These are phyloP conservation scores for Pampusana beccarii DNA, from an alignment of 2,113 vertebrate species.

Conservation along the genomic window DNA sequence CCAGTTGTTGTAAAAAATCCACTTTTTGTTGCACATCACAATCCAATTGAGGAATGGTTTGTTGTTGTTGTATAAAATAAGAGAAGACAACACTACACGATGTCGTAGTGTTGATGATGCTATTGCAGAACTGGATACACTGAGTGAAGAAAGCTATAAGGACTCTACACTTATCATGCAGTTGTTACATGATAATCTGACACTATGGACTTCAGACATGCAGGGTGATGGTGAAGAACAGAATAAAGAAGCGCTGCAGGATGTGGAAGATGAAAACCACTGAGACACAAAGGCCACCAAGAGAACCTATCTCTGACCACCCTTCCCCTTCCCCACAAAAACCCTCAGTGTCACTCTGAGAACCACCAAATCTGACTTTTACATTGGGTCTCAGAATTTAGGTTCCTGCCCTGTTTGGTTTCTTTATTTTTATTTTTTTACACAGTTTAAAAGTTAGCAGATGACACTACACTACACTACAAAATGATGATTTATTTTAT, in stretches of 20 bases:
- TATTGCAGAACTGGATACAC: constrained; percentile 98
- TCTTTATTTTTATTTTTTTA: constrained; percentile 71
- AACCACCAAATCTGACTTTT: constrained; percentile 86
- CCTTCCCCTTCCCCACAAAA: constrained; percentile 76
- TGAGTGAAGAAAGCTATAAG: constrained; percentile 99
- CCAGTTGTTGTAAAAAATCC: too few species aligned
- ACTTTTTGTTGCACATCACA: too few species aligned
- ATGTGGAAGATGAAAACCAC: constrained; percentile 97
- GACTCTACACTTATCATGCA: constrained; percentile 99
- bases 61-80: too few species aligned
- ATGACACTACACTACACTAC: too few species aligned
- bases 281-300: constrained; percentile 96
- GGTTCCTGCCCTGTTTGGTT: constrained; percentile 81
- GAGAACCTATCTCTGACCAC: constrained; percentile 85
- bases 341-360: constrained; percentile 85
- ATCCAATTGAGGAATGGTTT: too few species aligned
- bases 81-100: too few species aligned
- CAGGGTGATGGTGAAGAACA: constrained; percentile 99
- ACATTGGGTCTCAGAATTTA: constrained; percentile 86
- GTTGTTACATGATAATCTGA: constrained; percentile 99
- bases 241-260: constrained; percentile 98
- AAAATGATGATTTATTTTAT: too few species aligned
- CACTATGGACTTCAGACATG: constrained; percentile 99
- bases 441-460: constrained; percentile 88
- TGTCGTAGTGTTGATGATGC: too few species aligned